Evolutionary conservation across 2,888 invertebrate genomes (phyloP), one percentile per base, ranked within the genome.

Genomic region (Ceriagrion tenellum): DNA sequence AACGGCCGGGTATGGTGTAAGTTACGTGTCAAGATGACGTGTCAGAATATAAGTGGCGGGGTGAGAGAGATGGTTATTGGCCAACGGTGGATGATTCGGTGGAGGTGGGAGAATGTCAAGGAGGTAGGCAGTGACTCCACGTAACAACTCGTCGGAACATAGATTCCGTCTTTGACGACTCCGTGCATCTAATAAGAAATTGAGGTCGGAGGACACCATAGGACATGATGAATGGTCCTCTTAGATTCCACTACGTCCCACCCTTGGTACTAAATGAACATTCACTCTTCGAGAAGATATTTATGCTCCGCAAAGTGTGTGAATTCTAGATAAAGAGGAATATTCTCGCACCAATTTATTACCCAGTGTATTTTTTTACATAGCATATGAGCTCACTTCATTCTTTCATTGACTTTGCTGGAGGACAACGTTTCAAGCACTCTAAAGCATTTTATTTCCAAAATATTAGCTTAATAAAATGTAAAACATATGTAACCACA

Each of bases 41-140:
- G 89, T 35, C 40, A 47, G 88, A 40, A 3, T 26, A 47, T 40
- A 47, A 47, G 88, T 35, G 47, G 16, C 8, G 89, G 35, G 89
- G 23, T 10, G 89, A 89, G 47, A 89, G 89, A 55, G 89, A 55
- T n/a, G 89, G 89, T 47, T 89, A 89, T 89, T 55, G 89, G 89
- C 55, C 35, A n/a, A 89, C 10, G 89, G 89, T 35, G 89, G n/a
- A 55, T 13, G 55, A 20, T 12, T 16, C 20, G 18, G 59, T 20
- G 20, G 59, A 20, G 59, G 59, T 59, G 59, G 55, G 12, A 10
- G 55, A n/a, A 55, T 55, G 55, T 55, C 55, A 55, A 55, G 26
- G 89, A 89, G 55, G 89, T 16, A n/a, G 26, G 89, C 26, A 55
- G 26, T 26, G n/a, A 10, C 81, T 35, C 35, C 35, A 16, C 81